Base-by-base conservation (phyloP, 2,888 invertebrate genomes). In the Orthonevra nobilis region DNA sequence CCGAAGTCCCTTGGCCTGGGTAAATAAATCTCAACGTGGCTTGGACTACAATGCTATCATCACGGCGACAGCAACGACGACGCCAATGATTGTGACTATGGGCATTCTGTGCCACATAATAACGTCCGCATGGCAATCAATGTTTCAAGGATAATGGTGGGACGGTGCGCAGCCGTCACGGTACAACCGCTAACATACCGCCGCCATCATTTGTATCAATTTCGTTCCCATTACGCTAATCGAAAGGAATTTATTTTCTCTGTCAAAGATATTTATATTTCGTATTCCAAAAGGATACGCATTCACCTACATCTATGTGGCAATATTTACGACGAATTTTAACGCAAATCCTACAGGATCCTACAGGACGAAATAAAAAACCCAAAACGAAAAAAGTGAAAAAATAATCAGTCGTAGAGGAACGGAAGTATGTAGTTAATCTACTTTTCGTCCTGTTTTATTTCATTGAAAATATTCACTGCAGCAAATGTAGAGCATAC, bases 161-260 rank as follows among this genome's bases (percentile, higher is more conserved):
- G 7, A 5, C 10, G n/a, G 26, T 7, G 48, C 23, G 46, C 23
- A 40, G 23, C 34, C 30, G 9, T 36, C 6, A 46, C 28, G n/a
- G 2, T 12, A 36, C 6, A 10, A n/a, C 10, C 36, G n/a, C n/a
- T n/a, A n/a, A n/a, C n/a, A n/a, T 15, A 14, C 6, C 36, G 20
- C 15, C 15, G 32, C 30, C 36, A 17, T 63, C 75, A 50, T 63
- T 63, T 70, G 70, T 75, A 75, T 70, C 64, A 64, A 70, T 77
- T 77, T 69, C 56, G 60, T 32, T 46, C 36, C 56, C 70, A 77
- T 77, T 77, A 72, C 52, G 52, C 38, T 52, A 58, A 70, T 77
- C 50, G 63, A 54, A 69, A 23, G 40, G 46, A 69, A 64, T 75
- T 64, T 77, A 70, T 77, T 77, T 70, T 17, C 63, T 50, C 32